Evolutionary conservation across 1,140 invertebrate genomes (phyloP).

Genomic region (Caerostris extrusa): DNA sequence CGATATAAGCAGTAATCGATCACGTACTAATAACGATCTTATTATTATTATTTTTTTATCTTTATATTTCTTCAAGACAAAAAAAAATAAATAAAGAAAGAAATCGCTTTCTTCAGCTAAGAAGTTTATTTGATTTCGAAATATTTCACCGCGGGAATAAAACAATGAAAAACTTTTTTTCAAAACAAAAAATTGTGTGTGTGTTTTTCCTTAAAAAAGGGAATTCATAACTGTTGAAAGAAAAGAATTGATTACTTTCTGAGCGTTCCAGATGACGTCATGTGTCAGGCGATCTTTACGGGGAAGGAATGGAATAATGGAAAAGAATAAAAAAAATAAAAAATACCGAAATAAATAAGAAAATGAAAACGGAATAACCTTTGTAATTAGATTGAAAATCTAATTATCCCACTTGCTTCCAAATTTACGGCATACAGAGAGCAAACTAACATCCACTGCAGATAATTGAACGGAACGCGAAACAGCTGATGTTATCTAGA

Average conservation of each 20-base stretch:
- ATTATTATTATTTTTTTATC: not conserved
- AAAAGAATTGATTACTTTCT: slow-evolving; percentile 53
- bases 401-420: slow-evolving; percentile 75
- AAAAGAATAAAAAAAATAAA: slow-evolving; percentile 45
- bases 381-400: slow-evolving; percentile 76
- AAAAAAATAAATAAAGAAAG: not conserved
- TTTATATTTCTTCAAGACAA: not conserved
- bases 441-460: slow-evolving; percentile 68
- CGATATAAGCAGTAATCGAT: not conserved
- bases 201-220: not conserved
- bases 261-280: slow-evolving; percentile 50
- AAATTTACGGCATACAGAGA: slow-evolving; percentile 60
- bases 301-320: slow-evolving; percentile 25
- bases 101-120: not conserved
- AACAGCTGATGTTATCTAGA: slow-evolving; percentile 74
- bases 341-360: slow-evolving; percentile 44
- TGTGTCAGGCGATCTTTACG: slow-evolving; percentile 58
- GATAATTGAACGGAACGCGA: slow-evolving; percentile 74
- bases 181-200: not conserved
- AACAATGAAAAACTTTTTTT: not conserved
- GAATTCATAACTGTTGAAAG: slow-evolving; percentile 20
- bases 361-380: slow-evolving; percentile 75
- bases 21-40: not conserved
- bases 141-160: not conserved
- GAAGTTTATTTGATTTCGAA: slow-evolving; percentile 8